These are phyloP conservation scores for Gadus macrocephalus DNA, from an alignment of 2,113 vertebrate genomes.

Conservation along the genomic window DNA sequence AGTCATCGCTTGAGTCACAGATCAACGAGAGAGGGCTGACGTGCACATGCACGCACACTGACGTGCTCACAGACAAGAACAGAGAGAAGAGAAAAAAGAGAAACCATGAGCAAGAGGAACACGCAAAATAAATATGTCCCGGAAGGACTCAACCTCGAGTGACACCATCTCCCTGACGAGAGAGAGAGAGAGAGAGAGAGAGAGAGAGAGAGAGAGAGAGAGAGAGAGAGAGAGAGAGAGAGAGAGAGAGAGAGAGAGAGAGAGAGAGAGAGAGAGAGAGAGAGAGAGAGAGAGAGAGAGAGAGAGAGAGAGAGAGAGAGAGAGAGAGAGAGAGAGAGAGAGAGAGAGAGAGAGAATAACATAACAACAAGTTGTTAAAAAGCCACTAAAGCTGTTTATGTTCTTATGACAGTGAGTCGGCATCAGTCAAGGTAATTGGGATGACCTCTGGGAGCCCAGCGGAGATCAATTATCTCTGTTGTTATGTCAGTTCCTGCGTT, in stretches of 20 bases:
- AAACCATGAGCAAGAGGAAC: conserved; percentile 9
- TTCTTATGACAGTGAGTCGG: too few relatives aligned
- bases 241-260: too few relatives aligned
- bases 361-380: too few relatives aligned
- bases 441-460: conserved; percentile 42
- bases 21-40: conserved; percentile 2
- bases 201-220: too few relatives aligned
- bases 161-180: conserved; percentile 35
- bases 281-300: too few relatives aligned
- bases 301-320: too few relatives aligned
- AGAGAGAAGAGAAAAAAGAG: conserved; percentile 12
- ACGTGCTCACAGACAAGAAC: background rate
- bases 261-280: too few relatives aligned
- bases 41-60: background rate
- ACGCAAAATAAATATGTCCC: conserved; percentile 12
- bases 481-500: conserved; percentile 42
- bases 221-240: too few relatives aligned
- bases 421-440: conserved; percentile 41
- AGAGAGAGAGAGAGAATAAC: too few relatives aligned
- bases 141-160: conserved; percentile 43
- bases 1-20: background rate
- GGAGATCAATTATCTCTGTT: conserved; percentile 44
- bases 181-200: too few relatives aligned
- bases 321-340: too few relatives aligned
- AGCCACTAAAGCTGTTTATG: too few relatives aligned